Conservation (phyloP, 2,888 invertebrate genomes). For the Aethes cnicana region DNA sequence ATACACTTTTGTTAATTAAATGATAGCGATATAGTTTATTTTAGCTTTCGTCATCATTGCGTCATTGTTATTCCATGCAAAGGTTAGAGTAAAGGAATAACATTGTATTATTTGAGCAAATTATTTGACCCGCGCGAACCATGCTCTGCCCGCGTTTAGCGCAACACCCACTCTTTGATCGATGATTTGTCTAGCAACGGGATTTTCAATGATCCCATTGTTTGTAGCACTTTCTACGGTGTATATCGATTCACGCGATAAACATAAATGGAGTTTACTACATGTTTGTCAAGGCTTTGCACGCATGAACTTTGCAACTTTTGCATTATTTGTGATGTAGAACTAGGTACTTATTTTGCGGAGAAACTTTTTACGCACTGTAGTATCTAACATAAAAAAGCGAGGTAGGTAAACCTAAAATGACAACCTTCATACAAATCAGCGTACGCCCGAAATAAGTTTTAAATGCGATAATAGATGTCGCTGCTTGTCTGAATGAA, state of each 20-base stretch:
- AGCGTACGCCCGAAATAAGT: no score
- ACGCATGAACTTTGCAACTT: constrained; percentile 12
- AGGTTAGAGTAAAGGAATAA: constrained; percentile 20
- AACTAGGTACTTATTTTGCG: no score
- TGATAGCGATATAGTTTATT: background rate
- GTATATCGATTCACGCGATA: constrained; percentile 24
- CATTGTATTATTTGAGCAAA: constrained; percentile 25
- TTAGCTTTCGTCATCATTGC: background rate
- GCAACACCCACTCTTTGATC: constrained; percentile 22
- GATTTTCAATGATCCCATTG: constrained; percentile 29
- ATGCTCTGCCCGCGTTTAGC: constrained; percentile 21
- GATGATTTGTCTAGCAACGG: constrained; percentile 25
- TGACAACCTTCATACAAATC: no score
- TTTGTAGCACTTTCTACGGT: constrained; percentile 24
- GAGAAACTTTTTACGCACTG: no score
- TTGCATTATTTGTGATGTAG: constrained; percentile 8
- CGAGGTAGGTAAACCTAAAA: no score
- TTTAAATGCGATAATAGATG: no score
- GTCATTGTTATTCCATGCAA: background rate
- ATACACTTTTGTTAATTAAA: no score
- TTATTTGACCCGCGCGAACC: constrained; percentile 24
- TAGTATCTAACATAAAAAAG: no score
- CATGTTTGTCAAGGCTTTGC: constrained; percentile 22
- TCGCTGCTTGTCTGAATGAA: no score
- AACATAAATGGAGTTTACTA: constrained; percentile 30